A percentile compares a stretch with the other conserved stretches of the same genome.
Evolutionary conservation across 1,140 invertebrate species (phyloP).

Genomic region (Apis mellifera): Amel_HAv3.1 CM009934.2:6313001-6313500

Average conservation of each 20-base stretch:
- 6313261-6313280: not conserved
- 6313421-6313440: too few species aligned
- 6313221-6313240: slow-evolving; percentile 11
- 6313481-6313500: too few species aligned
- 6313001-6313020: not conserved
- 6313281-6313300: too few species aligned
- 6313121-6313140: slow-evolving; percentile 34
- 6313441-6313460: too few species aligned
- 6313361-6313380: too few species aligned
- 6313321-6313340: too few species aligned
- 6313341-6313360: too few species aligned
- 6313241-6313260: not conserved
- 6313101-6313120: slow-evolving; percentile 49
- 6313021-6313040: slow-evolving; percentile 25
- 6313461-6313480: too few species aligned
- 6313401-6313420: too few species aligned
- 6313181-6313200: slow-evolving; percentile 13
- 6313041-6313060: not conserved
- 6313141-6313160: slow-evolving; percentile 49
- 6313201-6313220: not conserved
- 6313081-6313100: slow-evolving; percentile 40
- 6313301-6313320: too few species aligned
- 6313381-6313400: too few species aligned
- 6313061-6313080: slow-evolving; percentile 15
- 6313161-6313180: slow-evolving; percentile 47